A percentile compares a stretch with the other conserved stretches of the same genome.
Evolutionary conservation across 2,888 invertebrate genomes (phyloP).

Genomic region (Xestia sexstrigata): DNA sequence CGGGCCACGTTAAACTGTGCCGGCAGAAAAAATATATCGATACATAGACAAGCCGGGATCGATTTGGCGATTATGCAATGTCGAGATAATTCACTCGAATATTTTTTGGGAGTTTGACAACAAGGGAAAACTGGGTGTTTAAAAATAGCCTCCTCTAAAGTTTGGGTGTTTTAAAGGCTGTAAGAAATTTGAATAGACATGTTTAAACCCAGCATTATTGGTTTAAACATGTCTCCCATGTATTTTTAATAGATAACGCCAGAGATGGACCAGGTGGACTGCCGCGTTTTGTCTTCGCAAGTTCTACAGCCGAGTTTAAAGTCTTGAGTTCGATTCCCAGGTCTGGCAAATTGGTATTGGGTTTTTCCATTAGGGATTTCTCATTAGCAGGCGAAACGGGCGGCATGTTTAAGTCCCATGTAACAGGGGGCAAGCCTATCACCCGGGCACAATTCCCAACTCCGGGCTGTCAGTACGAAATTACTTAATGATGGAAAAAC

Average conservation of each 20-base stretch:
- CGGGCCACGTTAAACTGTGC: constrained; percentile 67
- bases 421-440: not conserved
- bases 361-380: not conserved
- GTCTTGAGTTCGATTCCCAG: not conserved
- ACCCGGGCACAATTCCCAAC: not conserved
- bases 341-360: not conserved
- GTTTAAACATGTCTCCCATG: not conserved
- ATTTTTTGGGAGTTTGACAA: constrained; percentile 30
- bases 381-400: not conserved
- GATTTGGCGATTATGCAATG: constrained; percentile 57
- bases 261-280: not conserved
- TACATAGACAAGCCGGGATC: constrained; percentile 56
- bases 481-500: not conserved
- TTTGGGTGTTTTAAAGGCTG: not conserved
- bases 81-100: constrained; percentile 4
- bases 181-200: not conserved
- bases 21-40: constrained; percentile 60
- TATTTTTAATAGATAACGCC: constrained; percentile 2
- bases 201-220: not conserved
- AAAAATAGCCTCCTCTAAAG: constrained; percentile 16
- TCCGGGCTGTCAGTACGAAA: not conserved
- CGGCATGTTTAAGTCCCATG: not conserved
- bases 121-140: not conserved
- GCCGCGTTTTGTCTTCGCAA: not conserved
- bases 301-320: not conserved